Base-by-base conservation (phyloP, 2,797 vertebrate species). In the Enteromius anoplus region DNA sequence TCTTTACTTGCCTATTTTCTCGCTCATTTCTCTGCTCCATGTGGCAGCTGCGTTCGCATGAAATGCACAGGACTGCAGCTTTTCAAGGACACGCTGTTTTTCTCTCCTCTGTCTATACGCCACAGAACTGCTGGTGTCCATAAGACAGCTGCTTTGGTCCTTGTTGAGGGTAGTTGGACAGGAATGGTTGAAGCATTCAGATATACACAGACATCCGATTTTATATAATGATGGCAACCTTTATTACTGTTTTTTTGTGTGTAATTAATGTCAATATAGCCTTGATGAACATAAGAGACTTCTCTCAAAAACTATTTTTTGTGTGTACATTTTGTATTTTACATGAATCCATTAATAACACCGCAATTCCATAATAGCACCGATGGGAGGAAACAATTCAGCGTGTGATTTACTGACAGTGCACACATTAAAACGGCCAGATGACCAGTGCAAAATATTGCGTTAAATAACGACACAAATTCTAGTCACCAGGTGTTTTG, bases 1-100 rank as follows among this genome's bases (percentile, higher is more conserved):
- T 86, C 84, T 88, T 85, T 80, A 84, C 86, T 84, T 84, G 66
- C 85, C 58, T 82, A 49, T 68, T 85, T 80, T 79, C 77, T 80
- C 76, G 21, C 80, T 60, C 84, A 87, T 70, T 82, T 80, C 83
- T 73, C 85, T 86, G 72, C 73, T 40, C 78, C 23, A 71, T 42
- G 19, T 87, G 78, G 85, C 47, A 72, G 60, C 42, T 66, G 1
- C 51, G 5, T 75, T 80, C 21, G 6, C 76, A 76, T 65, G 70
- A 85, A 86, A 80, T 64, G 84, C 81, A 84, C 58, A 69, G 72
- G 72, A 81, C 77, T 85, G 78, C 85, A 88, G 85, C 64, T 88
- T 84, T 86, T 86, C 85, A 88, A 88, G 87, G 87, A 68, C 87
- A 86, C 15, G 0, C 45, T 69, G 80, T 47, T 75, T 78, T 42